These are phyloP conservation scores for Rhaphigaster nebulosa DNA, from an alignment of 2,888 invertebrate species.

Conservation along the genomic window DNA sequence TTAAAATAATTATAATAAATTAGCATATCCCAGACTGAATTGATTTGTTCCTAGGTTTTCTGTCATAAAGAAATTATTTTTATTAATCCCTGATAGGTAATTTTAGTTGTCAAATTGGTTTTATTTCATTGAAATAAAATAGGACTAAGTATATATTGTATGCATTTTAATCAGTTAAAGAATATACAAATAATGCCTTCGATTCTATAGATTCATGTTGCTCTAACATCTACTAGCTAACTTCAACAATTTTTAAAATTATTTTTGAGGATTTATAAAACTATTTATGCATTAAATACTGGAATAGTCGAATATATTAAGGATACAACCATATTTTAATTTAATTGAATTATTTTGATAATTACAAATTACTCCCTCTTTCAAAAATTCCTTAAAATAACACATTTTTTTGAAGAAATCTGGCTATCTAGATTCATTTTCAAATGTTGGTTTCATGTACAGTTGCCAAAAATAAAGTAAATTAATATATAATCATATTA, in stretches of 20 bases:
- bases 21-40: neutral
- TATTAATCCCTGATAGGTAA: neutral
- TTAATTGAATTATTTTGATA: neutral
- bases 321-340: neutral
- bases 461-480: too few relatives aligned
- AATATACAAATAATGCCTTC: neutral
- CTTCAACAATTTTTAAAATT: neutral
- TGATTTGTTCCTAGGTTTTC: neutral
- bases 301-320: too few relatives aligned
- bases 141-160: neutral
- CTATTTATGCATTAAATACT: too few relatives aligned
- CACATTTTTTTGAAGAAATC: neutral
- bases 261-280: neutral
- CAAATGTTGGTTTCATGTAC: too few relatives aligned
- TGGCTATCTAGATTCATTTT: too few relatives aligned
- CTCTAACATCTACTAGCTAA: neutral
- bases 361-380: neutral
- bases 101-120: neutral
- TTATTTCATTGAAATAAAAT: neutral
- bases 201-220: neutral
- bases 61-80: neutral
- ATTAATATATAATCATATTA: neutral
- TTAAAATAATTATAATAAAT: neutral
- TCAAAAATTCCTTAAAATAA: too few relatives aligned
- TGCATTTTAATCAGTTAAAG: neutral